These are phyloP conservation scores for Paedocypris sp. DNA, from an alignment of 2,113 vertebrate genomes.

Conservation along the genomic window DNA sequence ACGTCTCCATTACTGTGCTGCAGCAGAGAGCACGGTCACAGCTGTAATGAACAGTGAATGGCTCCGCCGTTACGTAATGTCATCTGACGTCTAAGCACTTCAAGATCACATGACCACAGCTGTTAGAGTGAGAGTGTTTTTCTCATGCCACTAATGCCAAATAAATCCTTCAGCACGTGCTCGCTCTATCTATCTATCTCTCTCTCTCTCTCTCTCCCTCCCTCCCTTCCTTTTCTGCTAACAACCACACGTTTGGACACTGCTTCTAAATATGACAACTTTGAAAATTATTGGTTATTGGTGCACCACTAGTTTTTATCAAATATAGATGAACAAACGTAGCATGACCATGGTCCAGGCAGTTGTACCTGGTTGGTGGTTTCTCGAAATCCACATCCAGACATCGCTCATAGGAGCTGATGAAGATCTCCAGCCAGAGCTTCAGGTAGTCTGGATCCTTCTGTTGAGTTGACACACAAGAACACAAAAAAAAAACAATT, in stretches of 20 bases:
- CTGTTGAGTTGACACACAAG: conserved; percentile 51
- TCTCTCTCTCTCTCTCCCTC: background rate
- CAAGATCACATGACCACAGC: conserved; percentile 35
- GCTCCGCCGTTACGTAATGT: conserved; percentile 34
- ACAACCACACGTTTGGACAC: no score
- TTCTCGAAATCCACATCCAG: conserved; percentile 97
- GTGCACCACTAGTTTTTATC: no score
- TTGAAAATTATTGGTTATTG: no score
- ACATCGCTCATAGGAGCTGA: conserved; percentile 86
- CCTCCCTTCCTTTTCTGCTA: background rate
- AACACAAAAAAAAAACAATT: background rate
- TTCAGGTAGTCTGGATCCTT: conserved; percentile 95
- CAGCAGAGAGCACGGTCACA: no score
- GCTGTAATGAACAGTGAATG: no score
- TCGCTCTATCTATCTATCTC: background rate
- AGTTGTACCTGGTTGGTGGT: conserved; percentile 77
- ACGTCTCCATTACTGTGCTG: no score
- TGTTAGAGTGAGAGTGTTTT: background rate
- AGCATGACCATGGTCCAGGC: background rate
- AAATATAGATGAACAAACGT: background rate
- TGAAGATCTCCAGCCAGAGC: conserved; percentile 93
- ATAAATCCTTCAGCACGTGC: background rate
- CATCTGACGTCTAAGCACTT: conserved; percentile 23
- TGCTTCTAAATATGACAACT: no score
- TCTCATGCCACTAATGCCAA: background rate